Evolutionary conservation across 2,797 vertebrate species (phyloP), one percentile per base, ranked within the genome.

Genomic region (Myiothlypis coronata): DNA sequence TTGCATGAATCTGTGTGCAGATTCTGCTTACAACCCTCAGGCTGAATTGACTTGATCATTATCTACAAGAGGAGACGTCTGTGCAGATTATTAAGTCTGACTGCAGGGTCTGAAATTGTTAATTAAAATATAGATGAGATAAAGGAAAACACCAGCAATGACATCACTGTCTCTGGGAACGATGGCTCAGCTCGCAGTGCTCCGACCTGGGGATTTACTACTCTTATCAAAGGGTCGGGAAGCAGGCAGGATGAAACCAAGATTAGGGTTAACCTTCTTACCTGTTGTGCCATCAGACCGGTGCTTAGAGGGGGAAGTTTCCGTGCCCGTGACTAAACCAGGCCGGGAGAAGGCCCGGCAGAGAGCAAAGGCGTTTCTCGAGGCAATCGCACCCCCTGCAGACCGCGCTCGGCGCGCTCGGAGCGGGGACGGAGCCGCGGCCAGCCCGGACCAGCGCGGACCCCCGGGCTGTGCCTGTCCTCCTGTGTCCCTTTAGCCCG

Each of bases 291-390:
- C 63, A 26, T 6, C 61, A 8, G 5, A 67, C 1, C 56, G 22
- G 44, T 1, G 22, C 56, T 3, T 1, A 3, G 0, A 3, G 0
- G 3, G 14, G 24, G 3, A 21, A 20, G 70, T 41, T 67, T 14
- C 55, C 5, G 27, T 1, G 64, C 2, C 30, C 0, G 44, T 0
- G 23, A 8, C 2, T 0, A 6, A 35, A 5, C 1, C 46, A 0
- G 4, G 0, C 2, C 0, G 30, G 11, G n/a, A 6, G 3, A 1
- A 0, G 3, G 1, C 34, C 5, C 8, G 0, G 0, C 26, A 0
- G 41, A 1, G 1, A 37, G 0, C 23, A 2, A 1, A 0, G 1
- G 67, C 46, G 6, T 27, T 80, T 70, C 56, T 6, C 71, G 53
- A 9, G 53, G 53, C 53, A 55, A 63, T 20, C 1, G 93, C 95